These are phyloP conservation scores for Melitaea cinxia DNA, from an alignment of 1,140 invertebrate genomes.

Conservation along the genomic window DNA sequence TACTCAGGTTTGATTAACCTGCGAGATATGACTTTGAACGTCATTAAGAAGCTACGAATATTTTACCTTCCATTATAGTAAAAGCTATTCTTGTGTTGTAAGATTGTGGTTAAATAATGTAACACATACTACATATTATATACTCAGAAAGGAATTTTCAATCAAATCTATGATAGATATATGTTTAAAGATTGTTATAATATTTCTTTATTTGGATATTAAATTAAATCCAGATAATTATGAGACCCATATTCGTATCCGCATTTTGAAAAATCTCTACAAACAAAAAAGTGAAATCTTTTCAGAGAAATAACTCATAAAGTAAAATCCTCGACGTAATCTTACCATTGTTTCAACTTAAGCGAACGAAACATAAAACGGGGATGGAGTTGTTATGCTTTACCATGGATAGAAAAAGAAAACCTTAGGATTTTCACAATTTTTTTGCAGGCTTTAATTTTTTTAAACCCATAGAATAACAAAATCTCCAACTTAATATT, in stretches of 20 bases:
- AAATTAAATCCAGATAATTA: background rate
- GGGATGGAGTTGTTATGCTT: conserved; percentile 7
- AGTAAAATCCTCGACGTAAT: conserved; percentile 19
- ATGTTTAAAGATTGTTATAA: too few relatives aligned
- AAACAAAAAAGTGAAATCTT: conserved; percentile 8
- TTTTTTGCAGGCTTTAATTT: too few relatives aligned
- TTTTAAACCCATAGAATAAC: too few relatives aligned
- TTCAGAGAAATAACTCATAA: conserved; percentile 24
- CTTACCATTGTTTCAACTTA: conserved; percentile 18
- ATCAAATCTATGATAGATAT: too few relatives aligned
- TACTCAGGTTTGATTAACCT: conserved; percentile 19
- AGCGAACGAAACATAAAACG: conserved; percentile 18
- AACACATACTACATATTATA: too few relatives aligned
- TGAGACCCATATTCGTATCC: background rate
- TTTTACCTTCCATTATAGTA: conserved; percentile 21
- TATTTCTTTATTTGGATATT: too few relatives aligned
- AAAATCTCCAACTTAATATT: too few relatives aligned
- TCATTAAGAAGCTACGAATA: conserved; percentile 18
- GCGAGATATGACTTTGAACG: conserved; percentile 23
- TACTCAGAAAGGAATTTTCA: too few relatives aligned
- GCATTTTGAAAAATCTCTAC: conserved; percentile 3
- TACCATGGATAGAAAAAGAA: background rate
- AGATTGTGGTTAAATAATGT: background rate
- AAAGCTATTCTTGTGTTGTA: conserved; percentile 16
- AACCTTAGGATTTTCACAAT: too few relatives aligned